Percentiles rank a stretch among this genome's conserved stretches.
Conservation (phyloP, 2,797 vertebrate species). For the Tragelaphus oryx region DNA sequence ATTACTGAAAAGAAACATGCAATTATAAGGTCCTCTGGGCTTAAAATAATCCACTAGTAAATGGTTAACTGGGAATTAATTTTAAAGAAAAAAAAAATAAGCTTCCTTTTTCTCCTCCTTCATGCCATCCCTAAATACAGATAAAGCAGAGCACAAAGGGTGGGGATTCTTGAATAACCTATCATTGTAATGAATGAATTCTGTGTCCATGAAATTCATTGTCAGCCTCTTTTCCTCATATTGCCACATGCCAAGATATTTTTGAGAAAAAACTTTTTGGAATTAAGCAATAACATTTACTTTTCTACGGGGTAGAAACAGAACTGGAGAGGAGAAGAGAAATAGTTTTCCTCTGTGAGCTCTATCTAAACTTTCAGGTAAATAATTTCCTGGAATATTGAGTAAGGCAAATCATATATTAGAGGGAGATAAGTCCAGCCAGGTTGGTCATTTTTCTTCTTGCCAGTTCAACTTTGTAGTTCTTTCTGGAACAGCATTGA, state of each 20-base stretch:
- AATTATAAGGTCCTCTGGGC: constrained; percentile 68
- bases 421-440: neutral
- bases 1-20: constrained; percentile 76
- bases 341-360: neutral
- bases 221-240: constrained; percentile 11
- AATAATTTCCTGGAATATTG: constrained; percentile 26
- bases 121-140: neutral
- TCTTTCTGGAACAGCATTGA: constrained; percentile 1
- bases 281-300: constrained; percentile 20
- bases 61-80: constrained; percentile 76
- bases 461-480: constrained; percentile 1
- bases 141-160: constrained; percentile 62
- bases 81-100: constrained; percentile 68
- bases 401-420: constrained; percentile 19
- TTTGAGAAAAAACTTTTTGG: constrained; percentile 13
- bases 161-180: constrained; percentile 44
- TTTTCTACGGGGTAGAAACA: neutral
- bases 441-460: constrained; percentile 28
- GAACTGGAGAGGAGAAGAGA: neutral
- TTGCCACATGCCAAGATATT: neutral
- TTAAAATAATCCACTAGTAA: constrained; percentile 69
- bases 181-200: constrained; percentile 64
- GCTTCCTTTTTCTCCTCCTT: constrained; percentile 60
- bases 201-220: constrained; percentile 35
- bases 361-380: constrained; percentile 23